Base-by-base conservation (phyloP, 2,797 vertebrate species). In the Myotis daubentonii region DNA sequence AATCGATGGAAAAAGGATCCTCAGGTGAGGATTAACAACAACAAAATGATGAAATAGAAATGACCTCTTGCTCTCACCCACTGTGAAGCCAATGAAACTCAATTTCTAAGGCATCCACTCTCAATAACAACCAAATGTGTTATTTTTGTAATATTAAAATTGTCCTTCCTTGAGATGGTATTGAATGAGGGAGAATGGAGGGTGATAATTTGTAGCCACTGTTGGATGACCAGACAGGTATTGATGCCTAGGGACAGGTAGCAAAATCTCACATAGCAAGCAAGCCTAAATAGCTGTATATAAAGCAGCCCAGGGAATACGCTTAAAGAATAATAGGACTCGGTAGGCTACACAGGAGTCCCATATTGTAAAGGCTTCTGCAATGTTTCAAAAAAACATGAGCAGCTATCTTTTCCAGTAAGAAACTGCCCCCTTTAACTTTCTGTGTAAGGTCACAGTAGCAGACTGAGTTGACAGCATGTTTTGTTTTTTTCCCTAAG, bases 361-460 rank as follows among this genome's bases (percentile, higher is more conserved):
- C 8, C 38, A 17, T 80, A 19, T 55, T 80, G 38, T 66, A 92
- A 94, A 94, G 60, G 15, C 2, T 25, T 92, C 92, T 86, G 30
- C 65, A 81, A 3, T 84, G 55, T 88, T 93, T 93, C 78, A 72
- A 93, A 71, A 74, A 95, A 94, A 49, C 36, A 91, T 2, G 2
- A 83, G 38, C 36, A 71, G 44, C 38, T 85, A 49, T 53, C 57
- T 86, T 89, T 60, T 47, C 76, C 28, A 62, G 30, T 62, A 87
- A 80, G 57, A 94, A 49, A 85, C 47, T 76, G 7, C 68, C 17
- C 16, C 23, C 76, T 88, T 91, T 66, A 75, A 65, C 30, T 78
- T 25, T 57, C 7, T 79, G 6, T 75, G 8, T 86, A 51, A 11
- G 36, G 3, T 88, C 78, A 88, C 36, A 75, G 57, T 62, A 75